phyloP scores from a whole-genome alignment of 2,797 vertebrate genomes.

The Sciurus carolinensis region DNA sequence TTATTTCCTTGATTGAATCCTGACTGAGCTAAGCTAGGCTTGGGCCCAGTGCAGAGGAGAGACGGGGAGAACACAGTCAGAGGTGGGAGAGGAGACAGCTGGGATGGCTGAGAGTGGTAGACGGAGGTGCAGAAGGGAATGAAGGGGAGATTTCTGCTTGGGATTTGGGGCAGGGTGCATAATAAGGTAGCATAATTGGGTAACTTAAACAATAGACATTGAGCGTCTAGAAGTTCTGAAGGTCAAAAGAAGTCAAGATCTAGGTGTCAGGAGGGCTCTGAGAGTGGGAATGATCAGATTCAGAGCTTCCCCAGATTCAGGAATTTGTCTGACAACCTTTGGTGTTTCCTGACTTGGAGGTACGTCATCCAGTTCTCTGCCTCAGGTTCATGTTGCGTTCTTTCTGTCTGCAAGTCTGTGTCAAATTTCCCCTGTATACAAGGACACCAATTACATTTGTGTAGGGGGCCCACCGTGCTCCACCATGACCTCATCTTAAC shows the following conservation, averaged over 20 bases:
- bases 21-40: neutral
- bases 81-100: neutral
- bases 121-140: rapidly evolving
- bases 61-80: neutral
- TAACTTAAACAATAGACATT: neutral
- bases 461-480: neutral
- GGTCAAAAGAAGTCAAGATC: neutral
- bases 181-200: neutral
- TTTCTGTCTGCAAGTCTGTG: no score
- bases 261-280: neutral
- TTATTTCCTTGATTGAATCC: neutral
- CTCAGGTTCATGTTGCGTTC: no score
- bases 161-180: no score
- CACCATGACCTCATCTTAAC: neutral
- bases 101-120: rapidly evolving
- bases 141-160: no score
- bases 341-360: neutral
- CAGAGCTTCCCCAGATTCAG: neutral
- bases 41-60: neutral
- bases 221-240: neutral
- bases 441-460: neutral
- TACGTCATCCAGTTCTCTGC: neutral
- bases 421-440: neutral
- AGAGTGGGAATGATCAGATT: neutral
- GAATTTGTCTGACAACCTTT: neutral